Percentiles rank a stretch among this genome's conserved stretches.
Evolutionary conservation across 2,888 invertebrate genomes (phyloP).

Genomic region (Orgyia antiqua): DNA sequence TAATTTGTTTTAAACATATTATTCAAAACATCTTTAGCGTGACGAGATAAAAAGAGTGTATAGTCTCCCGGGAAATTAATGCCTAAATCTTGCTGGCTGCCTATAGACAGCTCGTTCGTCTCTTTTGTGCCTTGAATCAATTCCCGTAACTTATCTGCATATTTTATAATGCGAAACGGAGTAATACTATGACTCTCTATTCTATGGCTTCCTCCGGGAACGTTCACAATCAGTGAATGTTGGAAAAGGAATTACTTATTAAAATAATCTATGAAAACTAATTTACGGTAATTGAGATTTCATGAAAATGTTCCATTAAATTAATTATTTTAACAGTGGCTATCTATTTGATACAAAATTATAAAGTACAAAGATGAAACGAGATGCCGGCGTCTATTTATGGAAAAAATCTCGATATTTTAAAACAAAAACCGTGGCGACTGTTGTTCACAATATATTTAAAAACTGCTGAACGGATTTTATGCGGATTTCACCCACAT

Average conservation of each 20-base stretch:
- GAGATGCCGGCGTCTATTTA: no score
- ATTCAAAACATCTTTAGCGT: no score
- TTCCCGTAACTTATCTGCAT: constrained; percentile 76
- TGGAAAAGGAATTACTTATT: constrained; percentile 25
- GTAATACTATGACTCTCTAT: constrained; percentile 55
- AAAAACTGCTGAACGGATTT: no score
- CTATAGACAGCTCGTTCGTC: constrained; percentile 60
- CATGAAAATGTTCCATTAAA: no score
- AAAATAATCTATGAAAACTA: constrained; percentile 26
- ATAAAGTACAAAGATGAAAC: no score
- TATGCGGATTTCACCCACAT: no score
- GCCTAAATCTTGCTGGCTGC: constrained; percentile 66
- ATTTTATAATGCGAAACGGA: constrained; percentile 70
- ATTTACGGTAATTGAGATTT: constrained; percentile 17
- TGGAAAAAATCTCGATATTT: no score
- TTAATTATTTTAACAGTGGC: no score
- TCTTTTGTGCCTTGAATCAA: constrained; percentile 75
- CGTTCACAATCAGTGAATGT: constrained; percentile 35
- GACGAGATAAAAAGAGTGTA: constrained; percentile 66
- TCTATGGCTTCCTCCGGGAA: constrained; percentile 47
- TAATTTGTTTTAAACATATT: no score
- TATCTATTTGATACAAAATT: no score
- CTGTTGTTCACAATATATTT: no score
- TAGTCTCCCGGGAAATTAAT: constrained; percentile 70
- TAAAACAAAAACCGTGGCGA: no score